Percentiles rank a stretch among this genome's conserved stretches.
Evolutionary conservation across 2,113 vertebrate genomes (phyloP).

Genomic region (Crocuta crocuta): DNA sequence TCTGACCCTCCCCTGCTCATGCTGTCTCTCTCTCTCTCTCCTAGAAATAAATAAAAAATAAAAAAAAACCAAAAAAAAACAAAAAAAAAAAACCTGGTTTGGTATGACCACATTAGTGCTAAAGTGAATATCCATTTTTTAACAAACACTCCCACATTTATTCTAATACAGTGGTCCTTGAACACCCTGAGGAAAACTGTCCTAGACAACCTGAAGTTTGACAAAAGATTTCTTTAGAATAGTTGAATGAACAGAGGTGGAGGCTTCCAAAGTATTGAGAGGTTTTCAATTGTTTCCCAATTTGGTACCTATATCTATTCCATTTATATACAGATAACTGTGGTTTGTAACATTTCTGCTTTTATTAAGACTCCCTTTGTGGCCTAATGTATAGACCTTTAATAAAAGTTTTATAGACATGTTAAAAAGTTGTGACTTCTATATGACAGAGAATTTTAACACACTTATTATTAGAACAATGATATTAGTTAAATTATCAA

Average conservation of each 20-base stretch:
- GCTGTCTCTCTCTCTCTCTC: too few species aligned
- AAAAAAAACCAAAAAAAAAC: too few species aligned
- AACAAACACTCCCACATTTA: neutral
- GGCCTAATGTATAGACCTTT: neutral
- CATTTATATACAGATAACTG: neutral
- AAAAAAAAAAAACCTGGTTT: neutral
- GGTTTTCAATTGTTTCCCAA: neutral
- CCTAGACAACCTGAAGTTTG: neutral
- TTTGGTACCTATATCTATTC: neutral
- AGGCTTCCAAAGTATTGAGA: neutral
- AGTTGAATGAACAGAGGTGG: neutral
- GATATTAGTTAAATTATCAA: neutral
- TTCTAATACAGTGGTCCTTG: neutral
- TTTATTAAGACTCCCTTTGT: neutral
- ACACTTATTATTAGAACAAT: neutral
- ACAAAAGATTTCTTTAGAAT: neutral
- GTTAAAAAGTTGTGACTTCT: neutral
- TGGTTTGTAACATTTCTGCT: neutral
- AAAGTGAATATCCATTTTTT: neutral
- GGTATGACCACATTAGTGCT: neutral
- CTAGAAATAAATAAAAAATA: too few species aligned
- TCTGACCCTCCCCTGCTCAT: too few species aligned
- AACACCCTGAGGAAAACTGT: neutral
- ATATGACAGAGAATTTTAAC: neutral
- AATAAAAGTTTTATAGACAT: neutral